phyloP scores from a whole-genome alignment of 37 sponge, comb jelly and placozoan species.

The Halisarca cf. caerulea region DNA sequence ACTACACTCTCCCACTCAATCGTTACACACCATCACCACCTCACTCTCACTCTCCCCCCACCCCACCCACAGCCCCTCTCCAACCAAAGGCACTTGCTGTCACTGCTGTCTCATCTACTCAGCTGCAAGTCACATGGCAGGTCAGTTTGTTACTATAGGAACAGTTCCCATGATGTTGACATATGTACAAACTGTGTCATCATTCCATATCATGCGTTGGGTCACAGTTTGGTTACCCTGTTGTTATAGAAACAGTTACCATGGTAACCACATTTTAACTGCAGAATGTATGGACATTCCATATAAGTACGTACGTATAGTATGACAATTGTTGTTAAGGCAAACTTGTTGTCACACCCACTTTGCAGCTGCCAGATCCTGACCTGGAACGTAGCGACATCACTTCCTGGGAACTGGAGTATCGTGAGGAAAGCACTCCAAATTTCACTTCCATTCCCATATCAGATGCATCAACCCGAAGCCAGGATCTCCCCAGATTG shows the following conservation, averaged over 20 bases:
- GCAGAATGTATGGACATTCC: no score
- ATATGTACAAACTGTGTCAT: no score
- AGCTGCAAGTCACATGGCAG: slow-evolving; percentile 5
- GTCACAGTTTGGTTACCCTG: no score
- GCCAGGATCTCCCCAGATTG: neutral
- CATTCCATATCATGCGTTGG: no score
- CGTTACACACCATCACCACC: no score
- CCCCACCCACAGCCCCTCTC: neutral
- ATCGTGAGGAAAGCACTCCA: neutral
- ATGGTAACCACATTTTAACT: no score
- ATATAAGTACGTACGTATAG: no score
- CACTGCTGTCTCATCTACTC: neutral
- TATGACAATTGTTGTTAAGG: neutral
- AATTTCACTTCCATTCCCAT: neutral
- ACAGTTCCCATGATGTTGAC: no score
- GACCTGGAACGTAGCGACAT: neutral
- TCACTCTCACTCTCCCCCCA: no score
- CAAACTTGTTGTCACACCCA: neutral
- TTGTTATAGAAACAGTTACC: no score
- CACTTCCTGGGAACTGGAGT: slow-evolving; percentile 13
- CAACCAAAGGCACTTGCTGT: neutral
- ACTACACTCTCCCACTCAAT: no score
- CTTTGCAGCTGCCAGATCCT: neutral
- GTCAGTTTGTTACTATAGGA: neutral
- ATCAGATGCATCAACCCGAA: neutral